Evolutionary conservation across 2,797 vertebrate species (phyloP).

Genomic region (Falco concolor): DNA sequence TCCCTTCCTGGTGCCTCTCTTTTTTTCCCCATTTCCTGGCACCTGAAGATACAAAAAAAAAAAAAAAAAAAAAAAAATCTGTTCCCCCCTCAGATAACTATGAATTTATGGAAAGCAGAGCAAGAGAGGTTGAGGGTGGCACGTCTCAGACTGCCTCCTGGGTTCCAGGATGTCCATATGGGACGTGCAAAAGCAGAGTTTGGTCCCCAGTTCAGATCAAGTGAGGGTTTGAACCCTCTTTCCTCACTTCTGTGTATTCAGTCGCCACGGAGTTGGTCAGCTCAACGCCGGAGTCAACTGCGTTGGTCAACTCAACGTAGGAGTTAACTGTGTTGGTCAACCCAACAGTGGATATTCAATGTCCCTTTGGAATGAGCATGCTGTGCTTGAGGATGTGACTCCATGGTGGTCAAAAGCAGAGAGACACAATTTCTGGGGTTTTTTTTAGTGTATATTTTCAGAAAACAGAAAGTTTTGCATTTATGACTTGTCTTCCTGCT

Average conservation of each 20-base stretch:
- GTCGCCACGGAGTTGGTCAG: accelerated
- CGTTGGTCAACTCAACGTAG: accelerated
- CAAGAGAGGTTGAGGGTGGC: accelerated
- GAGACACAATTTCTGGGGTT: accelerated
- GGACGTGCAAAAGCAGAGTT: background rate
- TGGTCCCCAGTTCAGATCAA: background rate
- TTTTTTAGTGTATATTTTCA: background rate
- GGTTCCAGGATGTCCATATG: background rate
- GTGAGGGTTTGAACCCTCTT: background rate
- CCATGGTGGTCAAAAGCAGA: background rate
- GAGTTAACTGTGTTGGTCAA: background rate
- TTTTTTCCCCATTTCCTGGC: background rate
- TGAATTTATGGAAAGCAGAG: background rate
- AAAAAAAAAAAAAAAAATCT: background rate
- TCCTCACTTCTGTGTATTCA: background rate
- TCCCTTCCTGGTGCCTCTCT: background rate
- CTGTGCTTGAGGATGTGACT: background rate
- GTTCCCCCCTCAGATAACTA: accelerated
- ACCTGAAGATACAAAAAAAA: background rate
- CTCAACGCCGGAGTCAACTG: background rate
- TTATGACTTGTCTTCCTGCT: background rate
- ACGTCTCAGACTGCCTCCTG: background rate
- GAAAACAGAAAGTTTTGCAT: background rate
- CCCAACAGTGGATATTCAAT: background rate
- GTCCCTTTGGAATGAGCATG: background rate